Evolutionary conservation across 2,113 vertebrate species (phyloP).

Genomic region (Myotis davidii): DNA sequence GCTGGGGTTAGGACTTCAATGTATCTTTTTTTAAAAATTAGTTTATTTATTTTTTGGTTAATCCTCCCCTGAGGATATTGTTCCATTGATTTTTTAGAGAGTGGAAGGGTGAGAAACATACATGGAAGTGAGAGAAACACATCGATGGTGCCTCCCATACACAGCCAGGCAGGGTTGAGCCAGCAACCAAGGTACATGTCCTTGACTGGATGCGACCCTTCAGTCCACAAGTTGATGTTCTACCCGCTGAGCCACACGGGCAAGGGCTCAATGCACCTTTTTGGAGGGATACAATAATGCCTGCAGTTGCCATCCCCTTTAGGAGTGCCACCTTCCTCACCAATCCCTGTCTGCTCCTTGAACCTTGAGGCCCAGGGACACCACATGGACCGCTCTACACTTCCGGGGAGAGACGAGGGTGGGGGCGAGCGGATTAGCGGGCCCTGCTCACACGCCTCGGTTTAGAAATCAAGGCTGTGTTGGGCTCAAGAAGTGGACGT

Average conservation of each 20-base stretch:
- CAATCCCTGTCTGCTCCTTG: not conserved
- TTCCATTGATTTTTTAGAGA: too few species aligned
- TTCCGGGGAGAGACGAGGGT: not conserved
- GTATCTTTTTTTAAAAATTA: not conserved
- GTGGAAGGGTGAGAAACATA: too few species aligned
- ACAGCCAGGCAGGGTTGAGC: too few species aligned
- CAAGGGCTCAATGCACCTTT: not conserved
- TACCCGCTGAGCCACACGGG: too few species aligned
- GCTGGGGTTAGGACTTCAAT: not conserved
- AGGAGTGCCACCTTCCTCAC: not conserved
- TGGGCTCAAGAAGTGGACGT: not conserved
- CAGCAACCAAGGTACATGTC: too few species aligned
- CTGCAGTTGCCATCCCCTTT: not conserved
- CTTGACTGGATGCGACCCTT: too few species aligned
- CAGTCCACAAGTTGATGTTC: too few species aligned
- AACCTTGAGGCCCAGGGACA: not conserved
- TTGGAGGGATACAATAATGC: not conserved
- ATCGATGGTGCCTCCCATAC: too few species aligned
- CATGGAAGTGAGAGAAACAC: too few species aligned
- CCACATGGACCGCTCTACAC: not conserved
- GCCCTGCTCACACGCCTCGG: not conserved
- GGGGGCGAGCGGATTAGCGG: not conserved
- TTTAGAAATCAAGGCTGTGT: not conserved
- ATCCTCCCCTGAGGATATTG: too few species aligned
- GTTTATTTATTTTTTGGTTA: too few species aligned